Conservation (phyloP, 2,113 vertebrate species). For the Seriola dumerili region DNA sequence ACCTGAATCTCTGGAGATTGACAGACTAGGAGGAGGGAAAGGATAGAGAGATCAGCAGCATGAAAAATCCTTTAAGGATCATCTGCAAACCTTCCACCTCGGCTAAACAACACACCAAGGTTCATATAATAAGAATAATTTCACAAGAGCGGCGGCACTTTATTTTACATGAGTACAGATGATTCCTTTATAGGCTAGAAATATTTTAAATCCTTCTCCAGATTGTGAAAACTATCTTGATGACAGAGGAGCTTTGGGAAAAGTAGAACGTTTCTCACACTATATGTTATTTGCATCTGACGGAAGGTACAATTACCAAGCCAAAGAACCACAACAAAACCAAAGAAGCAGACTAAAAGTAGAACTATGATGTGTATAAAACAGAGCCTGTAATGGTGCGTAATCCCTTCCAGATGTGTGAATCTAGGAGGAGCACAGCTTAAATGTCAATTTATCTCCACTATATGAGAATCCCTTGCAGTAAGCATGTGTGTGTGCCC, state of each 20-base stretch:
- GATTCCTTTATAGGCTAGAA: neutral
- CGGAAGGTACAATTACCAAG: conserved; percentile 62
- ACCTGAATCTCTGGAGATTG: conserved; percentile 66
- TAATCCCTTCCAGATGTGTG: conserved; percentile 78
- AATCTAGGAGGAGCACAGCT: conserved; percentile 61
- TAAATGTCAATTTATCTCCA: conserved; percentile 66
- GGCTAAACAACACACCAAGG: conserved; percentile 13
- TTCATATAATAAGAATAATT: conserved; percentile 20
- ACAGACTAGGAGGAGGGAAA: conserved; percentile 42
- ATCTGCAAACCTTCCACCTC: conserved; percentile 54
- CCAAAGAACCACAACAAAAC: conserved; percentile 59
- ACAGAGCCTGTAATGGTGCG: conserved; percentile 48
- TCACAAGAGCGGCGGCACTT: neutral
- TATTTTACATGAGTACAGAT: neutral
- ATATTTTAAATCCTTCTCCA: conserved; percentile 11
- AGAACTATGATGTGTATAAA: conserved; percentile 55
- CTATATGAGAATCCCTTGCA: conserved; percentile 30
- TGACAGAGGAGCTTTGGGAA: conserved; percentile 54
- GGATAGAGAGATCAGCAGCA: conserved; percentile 57
- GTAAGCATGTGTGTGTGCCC: conserved; percentile 19
- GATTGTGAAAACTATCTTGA: conserved; percentile 44
- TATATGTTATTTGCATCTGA: conserved; percentile 54
- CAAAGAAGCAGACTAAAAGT: conserved; percentile 47
- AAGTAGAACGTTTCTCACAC: conserved; percentile 55
- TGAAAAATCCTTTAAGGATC: conserved; percentile 61